Base-by-base conservation (phyloP, 2,797 vertebrate genomes). In the Falco concolor region DNA sequence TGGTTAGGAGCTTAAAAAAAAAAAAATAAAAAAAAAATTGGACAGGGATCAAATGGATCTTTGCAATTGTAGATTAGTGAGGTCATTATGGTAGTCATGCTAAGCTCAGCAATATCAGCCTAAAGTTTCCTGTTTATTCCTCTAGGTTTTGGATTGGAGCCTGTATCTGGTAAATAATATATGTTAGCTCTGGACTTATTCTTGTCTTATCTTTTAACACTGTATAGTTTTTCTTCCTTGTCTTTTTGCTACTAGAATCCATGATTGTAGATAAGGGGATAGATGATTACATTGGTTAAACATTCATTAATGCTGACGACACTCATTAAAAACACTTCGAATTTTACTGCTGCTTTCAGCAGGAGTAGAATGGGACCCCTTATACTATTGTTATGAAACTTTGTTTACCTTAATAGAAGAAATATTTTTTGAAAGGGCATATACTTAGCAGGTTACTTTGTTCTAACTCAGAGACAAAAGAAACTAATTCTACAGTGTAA, bases 161-260 rank as follows among this genome's bases (percentile, higher is more conserved):
- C n/a, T 69, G 25, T 64, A 53, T 36, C 40, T 93, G 49, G 11
- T 79, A 87, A 95, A 77, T 89, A 87, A 96, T 80, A 42, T 54
- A 77, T 70, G 32, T 21, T 87, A 68, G 6, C 45, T 77, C 60
- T 91, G 64, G 40, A 57, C 8, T 85, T 88, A 42, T 3, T 93
- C 64, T 73, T 84, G 36, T 77, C 82, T 92, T 95, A 89, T 93
- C 90, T 94, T 93, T 69, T 67, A 84, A 69, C 38, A 76, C 47
- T 57, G 10, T 45, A n/a, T 60, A 61, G 16, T 70, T 95, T 96
- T 94, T 76, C 67, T 94, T 84, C 22, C 22, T 83, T 85, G 27
- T 79, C 40, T 84, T 90, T 89, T 88, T 91, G 15, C n/a, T 90
- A 1, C 53, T 60, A 44, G 30, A 92, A 30, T 84, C 19, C 32